phyloP scores from a whole-genome alignment of 2,113 vertebrate species.

The Triplophysa rosa region DNA sequence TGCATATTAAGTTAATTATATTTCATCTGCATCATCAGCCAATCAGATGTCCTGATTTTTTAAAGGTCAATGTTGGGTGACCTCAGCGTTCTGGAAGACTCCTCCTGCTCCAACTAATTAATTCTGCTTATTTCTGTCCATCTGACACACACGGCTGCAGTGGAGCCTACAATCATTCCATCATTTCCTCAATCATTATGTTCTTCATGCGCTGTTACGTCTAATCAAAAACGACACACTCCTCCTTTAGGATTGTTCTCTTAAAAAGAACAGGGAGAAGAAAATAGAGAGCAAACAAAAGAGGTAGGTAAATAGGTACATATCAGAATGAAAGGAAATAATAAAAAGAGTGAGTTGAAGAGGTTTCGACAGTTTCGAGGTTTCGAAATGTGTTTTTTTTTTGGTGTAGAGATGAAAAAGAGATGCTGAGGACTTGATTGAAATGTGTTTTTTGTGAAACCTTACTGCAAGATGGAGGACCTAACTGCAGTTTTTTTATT shows the following conservation, averaged over 20 bases:
- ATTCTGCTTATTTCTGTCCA: constrained; percentile 20
- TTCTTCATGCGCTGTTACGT: constrained; percentile 45
- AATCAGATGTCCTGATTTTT: constrained; percentile 41
- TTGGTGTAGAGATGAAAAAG: constrained; percentile 1
- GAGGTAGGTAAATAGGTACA: not conserved
- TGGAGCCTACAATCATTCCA: constrained; percentile 53
- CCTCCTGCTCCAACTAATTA: constrained; percentile 31
- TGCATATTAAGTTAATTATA: not conserved
- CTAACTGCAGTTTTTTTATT: constrained; percentile 15
- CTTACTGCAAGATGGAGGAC: not conserved
- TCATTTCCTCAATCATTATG: constrained; percentile 51
- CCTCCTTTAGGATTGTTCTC: constrained; percentile 39
- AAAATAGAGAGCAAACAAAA: not conserved
- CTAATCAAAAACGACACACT: constrained; percentile 51
- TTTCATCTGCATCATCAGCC: constrained; percentile 35
- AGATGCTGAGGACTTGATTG: not conserved
- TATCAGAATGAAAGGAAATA: not conserved
- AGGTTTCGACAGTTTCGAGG: no score
- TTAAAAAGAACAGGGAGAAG: constrained; percentile 2
- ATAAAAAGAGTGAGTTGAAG: not conserved
- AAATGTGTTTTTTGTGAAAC: constrained; percentile 4
- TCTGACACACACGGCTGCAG: constrained; percentile 39
- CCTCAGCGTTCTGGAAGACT: constrained; percentile 42
- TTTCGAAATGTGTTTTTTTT: no score
- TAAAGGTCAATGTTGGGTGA: constrained; percentile 26